Conservation (phyloP, 53 echinoderm and acorn worm genomes). For the Holothuria leucospilota region DNA sequence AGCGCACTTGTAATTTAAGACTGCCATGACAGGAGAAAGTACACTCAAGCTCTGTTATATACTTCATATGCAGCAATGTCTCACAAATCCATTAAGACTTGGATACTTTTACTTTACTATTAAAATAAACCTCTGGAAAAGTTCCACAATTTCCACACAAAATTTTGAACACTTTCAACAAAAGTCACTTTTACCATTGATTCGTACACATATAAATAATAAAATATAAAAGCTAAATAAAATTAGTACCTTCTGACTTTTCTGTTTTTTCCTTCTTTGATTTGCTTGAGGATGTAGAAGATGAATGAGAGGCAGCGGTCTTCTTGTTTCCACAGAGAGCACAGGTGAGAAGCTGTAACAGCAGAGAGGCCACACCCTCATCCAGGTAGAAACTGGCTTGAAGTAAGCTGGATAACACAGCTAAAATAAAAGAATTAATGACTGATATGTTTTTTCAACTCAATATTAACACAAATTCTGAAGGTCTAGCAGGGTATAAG, state of each 20-base stretch:
- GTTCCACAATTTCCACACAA: too few species aligned
- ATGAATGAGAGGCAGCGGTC: conserved; percentile 43
- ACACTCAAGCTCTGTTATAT: too few species aligned
- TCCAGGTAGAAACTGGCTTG: conserved; percentile 96
- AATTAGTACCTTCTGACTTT: conserved; percentile 71
- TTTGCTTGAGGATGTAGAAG: conserved; percentile 54
- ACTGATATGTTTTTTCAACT: too few species aligned
- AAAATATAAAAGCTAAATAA: background rate
- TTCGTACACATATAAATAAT: background rate
- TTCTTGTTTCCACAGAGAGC: conserved; percentile 95
- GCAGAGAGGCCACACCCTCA: conserved; percentile 89
- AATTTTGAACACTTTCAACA: background rate
- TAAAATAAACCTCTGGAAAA: too few species aligned
- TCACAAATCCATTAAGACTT: too few species aligned
- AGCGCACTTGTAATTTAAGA: too few species aligned
- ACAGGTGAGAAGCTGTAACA: conserved; percentile 91
- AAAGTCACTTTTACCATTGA: background rate
- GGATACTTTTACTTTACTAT: too few species aligned
- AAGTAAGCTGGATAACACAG: conserved; percentile 86
- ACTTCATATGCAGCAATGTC: too few species aligned
- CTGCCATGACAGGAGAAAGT: too few species aligned
- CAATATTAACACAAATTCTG: too few species aligned
- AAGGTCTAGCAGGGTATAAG: too few species aligned
- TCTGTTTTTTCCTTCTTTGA: conserved; percentile 79
- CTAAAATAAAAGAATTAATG: conserved; percentile 34